Conservation (phyloP, 2,888 invertebrate species). For the Gonocerus acuteangulatus region DNA sequence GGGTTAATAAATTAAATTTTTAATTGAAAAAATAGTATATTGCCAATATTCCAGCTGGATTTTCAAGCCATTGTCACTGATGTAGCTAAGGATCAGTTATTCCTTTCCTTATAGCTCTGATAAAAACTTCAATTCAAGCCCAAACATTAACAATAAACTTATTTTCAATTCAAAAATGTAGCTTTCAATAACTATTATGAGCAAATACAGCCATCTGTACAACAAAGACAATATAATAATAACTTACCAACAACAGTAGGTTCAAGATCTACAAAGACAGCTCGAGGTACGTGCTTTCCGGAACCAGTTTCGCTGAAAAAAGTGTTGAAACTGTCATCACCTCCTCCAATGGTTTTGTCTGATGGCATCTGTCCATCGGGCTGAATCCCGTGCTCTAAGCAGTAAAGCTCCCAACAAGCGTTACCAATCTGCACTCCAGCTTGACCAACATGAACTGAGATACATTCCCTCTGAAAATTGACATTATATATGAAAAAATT, state of each 20-base stretch:
- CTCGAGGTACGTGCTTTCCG: constrained; percentile 55
- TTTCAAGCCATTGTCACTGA: too few species aligned
- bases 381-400: constrained; percentile 44
- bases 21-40: too few species aligned
- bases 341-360: constrained; percentile 47
- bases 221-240: background rate
- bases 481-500: background rate
- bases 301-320: constrained; percentile 49
- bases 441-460: constrained; percentile 46
- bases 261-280: constrained; percentile 54
- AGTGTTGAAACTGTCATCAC: constrained; percentile 46
- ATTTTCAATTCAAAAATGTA: background rate
- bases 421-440: too few species aligned
- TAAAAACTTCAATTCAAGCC: background rate
- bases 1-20: too few species aligned
- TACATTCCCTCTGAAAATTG: constrained; percentile 44
- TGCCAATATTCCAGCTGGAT: background rate
- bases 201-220: background rate
- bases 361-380: too few species aligned
- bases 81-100: too few species aligned
- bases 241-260: constrained; percentile 54
- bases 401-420: constrained; percentile 44
- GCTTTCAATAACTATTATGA: background rate
- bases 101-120: background rate
- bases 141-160: too few species aligned